phyloP scores from a whole-genome alignment of 2,113 vertebrate species.

The Rhabdomys dilectus region DNA sequence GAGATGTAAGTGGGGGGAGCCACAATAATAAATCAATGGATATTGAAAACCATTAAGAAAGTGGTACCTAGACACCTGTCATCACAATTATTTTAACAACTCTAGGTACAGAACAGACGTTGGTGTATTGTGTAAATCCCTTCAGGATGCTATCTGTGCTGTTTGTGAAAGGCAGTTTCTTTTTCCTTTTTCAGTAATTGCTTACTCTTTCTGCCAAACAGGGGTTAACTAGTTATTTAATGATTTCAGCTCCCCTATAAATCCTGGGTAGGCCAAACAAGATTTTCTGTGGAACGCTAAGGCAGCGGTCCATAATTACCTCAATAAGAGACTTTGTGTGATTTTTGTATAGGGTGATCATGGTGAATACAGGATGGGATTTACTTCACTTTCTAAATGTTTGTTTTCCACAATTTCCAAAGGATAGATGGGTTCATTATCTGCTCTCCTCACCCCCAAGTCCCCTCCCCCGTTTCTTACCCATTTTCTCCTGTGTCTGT shows the following conservation, averaged over 20 bases:
- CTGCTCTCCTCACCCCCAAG: background rate
- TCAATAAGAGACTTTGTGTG: constrained; percentile 1
- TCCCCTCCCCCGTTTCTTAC: background rate
- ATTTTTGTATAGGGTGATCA: constrained; percentile 1
- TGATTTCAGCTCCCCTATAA: constrained; percentile 66
- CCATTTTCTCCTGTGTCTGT: background rate
- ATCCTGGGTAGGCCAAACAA: constrained; percentile 65
- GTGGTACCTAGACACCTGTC: constrained; percentile 81
- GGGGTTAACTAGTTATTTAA: constrained; percentile 74
- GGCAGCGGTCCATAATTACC: constrained; percentile 45
- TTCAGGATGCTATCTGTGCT: constrained; percentile 59
- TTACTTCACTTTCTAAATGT: constrained; percentile 58
- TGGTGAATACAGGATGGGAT: background rate
- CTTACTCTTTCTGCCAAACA: constrained; percentile 72
- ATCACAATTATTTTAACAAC: constrained; percentile 81
- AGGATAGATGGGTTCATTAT: background rate
- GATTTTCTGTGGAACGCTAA: constrained; percentile 43
- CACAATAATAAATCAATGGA: constrained; percentile 76
- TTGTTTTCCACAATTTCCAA: constrained; percentile 57
- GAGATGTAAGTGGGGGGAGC: constrained; percentile 58
- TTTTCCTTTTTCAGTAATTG: constrained; percentile 45
- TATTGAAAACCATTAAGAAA: constrained; percentile 83
- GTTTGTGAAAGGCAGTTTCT: constrained; percentile 62
- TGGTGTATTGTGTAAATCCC: constrained; percentile 74
- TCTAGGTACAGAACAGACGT: constrained; percentile 72